Evolutionary conservation across 23 tunicate species (phyloP), one percentile per base, ranked within the genome.

Genomic region (Trididemnum clinides): DNA sequence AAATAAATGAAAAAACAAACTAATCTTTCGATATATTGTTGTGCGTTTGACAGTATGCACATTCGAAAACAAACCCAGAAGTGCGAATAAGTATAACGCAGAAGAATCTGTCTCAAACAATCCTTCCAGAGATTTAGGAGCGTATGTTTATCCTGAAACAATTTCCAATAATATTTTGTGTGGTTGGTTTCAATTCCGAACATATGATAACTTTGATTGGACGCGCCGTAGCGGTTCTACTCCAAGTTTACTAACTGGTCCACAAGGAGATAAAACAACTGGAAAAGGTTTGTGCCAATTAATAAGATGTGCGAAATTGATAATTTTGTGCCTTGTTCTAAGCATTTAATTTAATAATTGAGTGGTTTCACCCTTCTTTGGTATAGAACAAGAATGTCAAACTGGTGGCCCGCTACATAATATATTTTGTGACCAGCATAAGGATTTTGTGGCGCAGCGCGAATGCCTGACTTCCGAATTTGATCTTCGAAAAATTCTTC

Each of bases 251-350:
- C 35, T 12, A 10, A 93, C 98, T 3, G 98, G 98, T 2, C 98
- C 98, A 50, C 34, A 51, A 25, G 77, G 81, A 7, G 98, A 93
- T 39, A 92, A 88, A 65, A 93, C 98, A 15, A 77, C 87, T 19
- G 88, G 86, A 63, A 34, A 57, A 71, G 98, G 97, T 92, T 18
- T n/a, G n/a, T n/a, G n/a, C n/a, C n/a, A n/a, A n/a, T n/a, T n/a
- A n/a, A n/a, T n/a, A n/a, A n/a, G n/a, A n/a, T n/a, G n/a, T n/a
- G n/a, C n/a, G n/a, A n/a, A n/a, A n/a, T n/a, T n/a, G n/a, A n/a
- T n/a, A n/a, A n/a, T n/a, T n/a, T n/a, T n/a, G n/a, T n/a, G n/a
- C n/a, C n/a, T n/a, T n/a, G n/a, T n/a, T n/a, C n/a, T n/a, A n/a
- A n/a, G n/a, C n/a, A n/a, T n/a, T n/a, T n/a, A n/a, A n/a, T n/a